Evolutionary conservation across 1,140 invertebrate genomes (phyloP), one percentile per base, ranked within the genome.

Genomic region (Heliothis subflexa): DNA sequence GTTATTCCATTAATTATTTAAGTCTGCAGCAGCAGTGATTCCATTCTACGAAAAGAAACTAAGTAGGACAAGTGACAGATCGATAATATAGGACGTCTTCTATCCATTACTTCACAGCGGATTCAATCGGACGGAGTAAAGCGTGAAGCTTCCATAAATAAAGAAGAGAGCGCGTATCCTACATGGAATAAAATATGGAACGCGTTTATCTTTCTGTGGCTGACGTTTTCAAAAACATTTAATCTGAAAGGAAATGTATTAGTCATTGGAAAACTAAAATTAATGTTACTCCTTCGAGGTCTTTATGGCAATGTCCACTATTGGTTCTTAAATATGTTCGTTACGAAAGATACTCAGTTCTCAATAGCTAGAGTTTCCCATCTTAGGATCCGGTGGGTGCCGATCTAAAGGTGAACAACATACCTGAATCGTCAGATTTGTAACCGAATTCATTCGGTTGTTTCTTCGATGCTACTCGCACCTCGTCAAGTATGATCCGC

Each of bases 401-500:
- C 3, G 33, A 40, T 40, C 33, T 40, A 52, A 52, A 50, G 21
- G 21, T 28, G 49, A 18, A 25, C 0, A 28, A 70, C 66, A 52
- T 70, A 50, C 96, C 95, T 88, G 95, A 95, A 78, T 96, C 95
- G 80, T 95, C 91, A 14, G 93, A 82, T 85, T 95, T 95, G 83
- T 95, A 96, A 45, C 96, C 96, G 90, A 95, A 97, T 52, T 93
- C 94, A 80, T 95, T 92, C 66, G 96, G 96, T 77, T 96, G 94
- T 74, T 96, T 96, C 85, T 96, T 96, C 85, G 96, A 96, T 79
- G 95, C 93, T 78, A 93, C 92, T 84, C 95, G 94, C 45, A 96
- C 95, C 91, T 97, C 96, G 79, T 96, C 95, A 83, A 97, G 95
- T 40, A 97, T 95, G 55, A 96, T 95, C 85, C 95, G 95, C 73